Evolutionary conservation across 2,888 invertebrate species (phyloP).

Genomic region (Melanostoma scalare): DNA sequence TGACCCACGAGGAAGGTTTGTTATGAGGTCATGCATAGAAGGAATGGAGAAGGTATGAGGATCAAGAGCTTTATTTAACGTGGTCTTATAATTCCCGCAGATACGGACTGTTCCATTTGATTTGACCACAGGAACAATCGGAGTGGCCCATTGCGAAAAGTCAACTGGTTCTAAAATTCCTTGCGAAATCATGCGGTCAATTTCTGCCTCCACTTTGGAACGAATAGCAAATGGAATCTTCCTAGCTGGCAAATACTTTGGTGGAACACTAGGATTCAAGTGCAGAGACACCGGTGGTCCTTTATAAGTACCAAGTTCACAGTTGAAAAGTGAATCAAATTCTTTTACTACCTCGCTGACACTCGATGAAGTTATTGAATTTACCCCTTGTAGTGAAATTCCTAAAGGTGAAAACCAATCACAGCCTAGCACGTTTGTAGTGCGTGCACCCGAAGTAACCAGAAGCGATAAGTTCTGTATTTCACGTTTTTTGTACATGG

Average conservation of each 20-base stretch:
- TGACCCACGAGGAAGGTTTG: constrained; percentile 5
- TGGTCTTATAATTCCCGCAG: no score
- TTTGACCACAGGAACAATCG: no score
- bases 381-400: constrained; percentile 53
- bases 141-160: no score
- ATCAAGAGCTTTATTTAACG: no score
- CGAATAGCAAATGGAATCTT: no score
- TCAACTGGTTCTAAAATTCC: no score
- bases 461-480: constrained; percentile 39
- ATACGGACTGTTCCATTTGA: no score
- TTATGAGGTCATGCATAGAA: no score
- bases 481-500: constrained; percentile 37
- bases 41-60: no score
- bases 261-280: constrained; percentile 6
- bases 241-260: constrained; percentile 27
- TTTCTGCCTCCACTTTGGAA: no score
- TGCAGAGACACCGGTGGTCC: constrained; percentile 49
- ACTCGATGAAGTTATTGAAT: constrained; percentile 35
- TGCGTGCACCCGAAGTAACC: constrained; percentile 40
- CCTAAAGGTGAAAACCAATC: constrained; percentile 53
- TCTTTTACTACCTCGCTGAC: constrained; percentile 31
- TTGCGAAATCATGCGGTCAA: no score
- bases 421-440: constrained; percentile 40
- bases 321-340: constrained; percentile 44
- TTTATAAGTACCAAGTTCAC: constrained; percentile 35